Evolutionary conservation across 1,140 invertebrate genomes (phyloP).

Genomic region (Anadara kagoshimensis): DNA sequence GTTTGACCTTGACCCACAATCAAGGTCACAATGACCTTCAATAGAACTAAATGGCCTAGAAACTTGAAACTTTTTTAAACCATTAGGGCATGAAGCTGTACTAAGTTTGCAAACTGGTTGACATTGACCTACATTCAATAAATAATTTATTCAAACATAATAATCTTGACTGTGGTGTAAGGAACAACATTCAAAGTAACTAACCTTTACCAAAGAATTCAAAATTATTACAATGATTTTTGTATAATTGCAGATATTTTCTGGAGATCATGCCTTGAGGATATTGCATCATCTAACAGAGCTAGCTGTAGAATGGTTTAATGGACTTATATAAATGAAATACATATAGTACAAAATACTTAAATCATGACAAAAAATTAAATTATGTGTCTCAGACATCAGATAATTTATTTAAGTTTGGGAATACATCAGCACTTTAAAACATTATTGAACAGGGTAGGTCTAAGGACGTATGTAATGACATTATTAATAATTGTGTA

Average conservation of each 20-base stretch:
- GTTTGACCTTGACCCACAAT: no score
- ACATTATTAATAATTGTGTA: no score
- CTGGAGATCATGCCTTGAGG: conserved; percentile 29
- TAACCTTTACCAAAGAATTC: background rate
- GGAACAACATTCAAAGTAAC: no score
- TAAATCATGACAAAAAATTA: background rate
- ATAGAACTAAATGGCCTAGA: no score
- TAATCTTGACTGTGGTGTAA: no score
- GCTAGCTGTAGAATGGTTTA: conserved; percentile 35
- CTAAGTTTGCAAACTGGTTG: no score
- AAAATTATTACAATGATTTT: background rate
- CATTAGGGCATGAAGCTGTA: no score
- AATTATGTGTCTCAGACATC: background rate
- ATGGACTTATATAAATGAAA: background rate
- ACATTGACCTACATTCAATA: no score
- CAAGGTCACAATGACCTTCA: no score
- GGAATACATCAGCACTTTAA: background rate
- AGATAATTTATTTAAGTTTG: background rate
- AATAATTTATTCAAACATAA: no score
- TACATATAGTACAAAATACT: background rate
- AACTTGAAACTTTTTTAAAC: no score
- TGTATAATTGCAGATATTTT: conserved; percentile 39
- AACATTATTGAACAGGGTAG: background rate
- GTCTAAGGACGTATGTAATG: background rate
- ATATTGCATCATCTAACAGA: conserved; percentile 34